These are phyloP conservation scores for Crotalus horridus DNA, from an alignment of 2,113 vertebrate species.

Conservation along the genomic window DNA sequence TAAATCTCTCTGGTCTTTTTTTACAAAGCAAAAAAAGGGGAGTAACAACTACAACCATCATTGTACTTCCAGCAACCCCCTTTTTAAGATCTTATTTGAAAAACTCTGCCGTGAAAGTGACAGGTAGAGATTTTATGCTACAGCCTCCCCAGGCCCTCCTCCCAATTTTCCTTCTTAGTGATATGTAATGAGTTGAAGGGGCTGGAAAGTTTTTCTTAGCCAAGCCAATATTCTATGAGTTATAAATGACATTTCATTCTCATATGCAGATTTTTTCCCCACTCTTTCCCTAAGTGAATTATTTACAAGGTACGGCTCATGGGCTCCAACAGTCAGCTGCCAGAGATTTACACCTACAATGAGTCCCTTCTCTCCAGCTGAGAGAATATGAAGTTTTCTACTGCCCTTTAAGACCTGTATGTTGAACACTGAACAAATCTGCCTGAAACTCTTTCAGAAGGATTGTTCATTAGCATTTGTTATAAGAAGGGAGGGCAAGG, in stretches of 20 bases:
- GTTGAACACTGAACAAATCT: conserved; percentile 41
- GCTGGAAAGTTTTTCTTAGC: conserved; percentile 60
- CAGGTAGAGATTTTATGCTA: conserved; percentile 46
- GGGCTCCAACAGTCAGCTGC: conserved; percentile 67
- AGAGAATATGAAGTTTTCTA: conserved; percentile 56
- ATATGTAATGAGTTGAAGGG: conserved; percentile 62
- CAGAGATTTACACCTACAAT: conserved; percentile 65
- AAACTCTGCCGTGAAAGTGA: conserved; percentile 27
- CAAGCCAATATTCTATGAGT: conserved; percentile 65
- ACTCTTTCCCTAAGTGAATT: conserved; percentile 70
- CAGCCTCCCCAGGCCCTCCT: conserved; percentile 40
- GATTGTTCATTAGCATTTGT: conserved; percentile 32
- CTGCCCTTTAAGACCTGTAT: conserved; percentile 53
- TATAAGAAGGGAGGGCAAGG: conserved; percentile 20
- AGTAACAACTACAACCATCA: neutral
- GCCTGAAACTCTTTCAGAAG: conserved; percentile 42
- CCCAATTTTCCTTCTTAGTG: conserved; percentile 25
- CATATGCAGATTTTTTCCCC: conserved; percentile 69
- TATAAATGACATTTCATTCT: conserved; percentile 73
- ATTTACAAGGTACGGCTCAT: conserved; percentile 73
- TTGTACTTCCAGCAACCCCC: neutral
- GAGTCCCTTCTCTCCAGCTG: conserved; percentile 55
- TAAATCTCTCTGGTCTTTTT: neutral
- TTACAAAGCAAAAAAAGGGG: neutral
- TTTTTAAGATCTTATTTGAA: conserved; percentile 32